Evolutionary conservation across 2,113 vertebrate species (phyloP).

Genomic region (Orthonyx spaldingii): DNA sequence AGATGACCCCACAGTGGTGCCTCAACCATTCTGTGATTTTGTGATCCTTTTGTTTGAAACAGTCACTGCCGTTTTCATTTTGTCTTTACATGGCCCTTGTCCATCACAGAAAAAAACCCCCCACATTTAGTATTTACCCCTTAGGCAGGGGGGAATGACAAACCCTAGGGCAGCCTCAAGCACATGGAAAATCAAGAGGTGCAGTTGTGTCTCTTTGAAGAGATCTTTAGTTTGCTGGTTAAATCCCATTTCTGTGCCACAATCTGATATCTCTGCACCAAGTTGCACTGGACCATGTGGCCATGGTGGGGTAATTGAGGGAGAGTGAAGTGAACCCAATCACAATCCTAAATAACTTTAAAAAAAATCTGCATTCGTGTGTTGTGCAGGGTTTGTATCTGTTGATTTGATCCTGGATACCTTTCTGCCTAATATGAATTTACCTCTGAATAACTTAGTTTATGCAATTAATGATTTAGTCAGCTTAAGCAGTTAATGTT

Average conservation of each 20-base stretch:
- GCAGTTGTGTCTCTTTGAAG: not conserved
- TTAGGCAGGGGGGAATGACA: not conserved
- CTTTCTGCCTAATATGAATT: not conserved
- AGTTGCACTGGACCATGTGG: rapidly evolving
- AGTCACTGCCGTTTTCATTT: not conserved
- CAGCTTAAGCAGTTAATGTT: not conserved
- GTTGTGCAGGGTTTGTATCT: not conserved
- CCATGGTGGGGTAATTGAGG: not conserved
- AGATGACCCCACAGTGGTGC: not conserved
- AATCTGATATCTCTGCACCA: not conserved
- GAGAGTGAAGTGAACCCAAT: not conserved
- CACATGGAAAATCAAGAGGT: rapidly evolving
- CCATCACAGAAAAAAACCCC: rapidly evolving
- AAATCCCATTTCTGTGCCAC: not conserved
- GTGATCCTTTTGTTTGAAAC: not conserved
- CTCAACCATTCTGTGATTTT: not conserved
- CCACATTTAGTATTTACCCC: not conserved
- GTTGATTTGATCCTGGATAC: not conserved
- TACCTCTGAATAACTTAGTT: not conserved
- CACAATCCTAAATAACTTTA: not conserved
- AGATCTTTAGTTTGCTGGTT: not conserved
- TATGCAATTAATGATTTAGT: not conserved
- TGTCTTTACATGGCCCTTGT: not conserved
- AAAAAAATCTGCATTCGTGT: rapidly evolving
- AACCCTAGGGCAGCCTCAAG: not conserved